Base-by-base conservation (phyloP, 1,140 invertebrate genomes). In the Cherax destructor region DNA sequence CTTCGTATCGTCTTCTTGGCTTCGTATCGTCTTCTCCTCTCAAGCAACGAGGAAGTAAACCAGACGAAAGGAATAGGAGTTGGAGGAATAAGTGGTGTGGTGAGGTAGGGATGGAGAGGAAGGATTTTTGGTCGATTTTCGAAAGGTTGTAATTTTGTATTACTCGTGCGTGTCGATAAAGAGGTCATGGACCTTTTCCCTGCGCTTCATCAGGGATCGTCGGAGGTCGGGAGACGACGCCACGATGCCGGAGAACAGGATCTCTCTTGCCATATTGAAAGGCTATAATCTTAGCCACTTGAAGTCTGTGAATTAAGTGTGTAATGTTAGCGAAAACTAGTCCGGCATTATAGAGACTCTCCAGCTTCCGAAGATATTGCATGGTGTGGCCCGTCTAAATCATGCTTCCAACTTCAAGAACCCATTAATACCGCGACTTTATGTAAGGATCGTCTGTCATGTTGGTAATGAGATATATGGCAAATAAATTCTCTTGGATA, bases 341-440 rank as follows among this genome's bases (percentile, higher is more conserved):
- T 83, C 16, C 6, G 69, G 41, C 81, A 83, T 47, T 47, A 69
- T 30, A 30, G 52, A 61, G 24, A 7, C 21, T 56, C 6, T 11
- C 6, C 49, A 65, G 59, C 81, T 83, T 83, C 80, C 61, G 80
- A 83, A 61, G 24, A 24, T 41, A 83, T 30, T 56, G 56, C 30
- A 41, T 11, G 81, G 81, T 18, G 59, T 41, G 59, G 30, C 41
- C 18, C 59, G 18, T n/a, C 61, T 47, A 65, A 83, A 24, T 83
- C 61, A 52, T 30, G 18, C 13, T 76, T 41, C 30, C 52, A 61
- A 41, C 56, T 61, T 77, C 50, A 50, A 76, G 16, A 47, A 61
- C n/a, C 76, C 85, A 87, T 87, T 87, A 87, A 87, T 87, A 87
- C 76, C 61, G 74, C 59, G 65, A 76, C 74, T 87, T 87, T 87